phyloP scores from a whole-genome alignment of 2,797 vertebrate species.

The Sciaenops ocellatus region DNA sequence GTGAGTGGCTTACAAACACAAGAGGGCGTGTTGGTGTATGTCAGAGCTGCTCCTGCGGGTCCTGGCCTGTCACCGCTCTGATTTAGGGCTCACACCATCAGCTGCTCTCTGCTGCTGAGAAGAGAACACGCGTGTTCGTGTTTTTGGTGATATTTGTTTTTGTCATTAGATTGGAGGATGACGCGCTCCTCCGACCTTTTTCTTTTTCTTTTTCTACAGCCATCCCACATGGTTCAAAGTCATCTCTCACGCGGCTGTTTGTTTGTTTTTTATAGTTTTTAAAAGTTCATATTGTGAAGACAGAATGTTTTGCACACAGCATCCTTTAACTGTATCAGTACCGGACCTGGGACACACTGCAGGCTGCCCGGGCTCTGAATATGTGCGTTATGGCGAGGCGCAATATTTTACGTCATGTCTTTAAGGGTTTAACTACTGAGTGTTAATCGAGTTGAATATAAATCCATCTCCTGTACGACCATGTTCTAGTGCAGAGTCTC shows the following conservation, averaged over 20 bases:
- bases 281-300: neutral
- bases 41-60: conserved; percentile 26
- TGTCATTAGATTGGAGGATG: no score
- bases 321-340: neutral
- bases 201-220: no score
- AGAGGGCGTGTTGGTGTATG: conserved; percentile 83
- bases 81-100: conserved; percentile 15
- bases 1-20: conserved; percentile 66
- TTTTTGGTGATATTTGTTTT: neutral
- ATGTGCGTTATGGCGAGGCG: neutral
- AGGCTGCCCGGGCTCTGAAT: neutral
- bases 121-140: neutral
- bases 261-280: neutral
- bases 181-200: no score
- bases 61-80: conserved; percentile 40
- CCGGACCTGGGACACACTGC: no score
- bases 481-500: neutral
- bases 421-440: neutral
- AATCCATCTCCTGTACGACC: neutral
- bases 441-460: neutral
- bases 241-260: neutral
- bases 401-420: neutral
- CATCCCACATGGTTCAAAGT: neutral
- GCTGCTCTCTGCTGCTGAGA: neutral
- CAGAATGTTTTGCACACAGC: neutral